Evolutionary conservation across 2,797 vertebrate genomes (phyloP).

Genomic region (Oryzias sinensis): DNA sequence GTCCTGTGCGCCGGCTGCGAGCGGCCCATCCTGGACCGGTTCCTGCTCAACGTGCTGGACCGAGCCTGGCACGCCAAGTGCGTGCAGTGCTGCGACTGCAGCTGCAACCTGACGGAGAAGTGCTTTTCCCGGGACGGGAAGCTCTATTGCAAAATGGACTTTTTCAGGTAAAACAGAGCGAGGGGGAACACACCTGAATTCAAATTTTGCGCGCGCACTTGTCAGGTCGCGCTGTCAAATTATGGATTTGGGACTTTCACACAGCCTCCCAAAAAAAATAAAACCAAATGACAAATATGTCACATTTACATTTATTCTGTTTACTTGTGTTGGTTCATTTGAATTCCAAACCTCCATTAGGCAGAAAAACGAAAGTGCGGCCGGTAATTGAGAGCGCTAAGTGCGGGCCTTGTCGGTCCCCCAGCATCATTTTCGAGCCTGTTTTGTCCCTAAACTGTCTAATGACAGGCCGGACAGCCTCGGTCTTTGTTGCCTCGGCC

Average conservation of each 20-base stretch:
- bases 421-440: slow-evolving; percentile 60
- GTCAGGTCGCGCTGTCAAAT: too few species aligned
- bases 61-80: slow-evolving; percentile 97
- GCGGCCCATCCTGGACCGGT: slow-evolving; percentile 97
- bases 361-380: slow-evolving; percentile 36
- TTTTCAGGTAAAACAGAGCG: slow-evolving; percentile 87
- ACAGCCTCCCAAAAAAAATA: too few species aligned
- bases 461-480: slow-evolving; percentile 66
- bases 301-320: too few species aligned
- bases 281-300: too few species aligned
- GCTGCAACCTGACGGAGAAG: slow-evolving; percentile 94
- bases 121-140: slow-evolving; percentile 97
- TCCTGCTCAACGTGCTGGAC: slow-evolving; percentile 97
- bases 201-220: too few species aligned
- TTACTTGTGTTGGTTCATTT: too few species aligned
- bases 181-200: too few species aligned
- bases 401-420: slow-evolving; percentile 57
- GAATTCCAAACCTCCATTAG: slow-evolving; percentile 34
- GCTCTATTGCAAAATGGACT: slow-evolving; percentile 98
- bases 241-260: too few species aligned
- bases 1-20: slow-evolving; percentile 98
- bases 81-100: slow-evolving; percentile 97
- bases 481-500: slow-evolving; percentile 70
- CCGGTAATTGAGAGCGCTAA: slow-evolving; percentile 65
- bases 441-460: slow-evolving; percentile 64